Evolutionary conservation across 2,888 invertebrate genomes (phyloP), one percentile per base, ranked within the genome.

Genomic region (Tiliacea citrago): DNA sequence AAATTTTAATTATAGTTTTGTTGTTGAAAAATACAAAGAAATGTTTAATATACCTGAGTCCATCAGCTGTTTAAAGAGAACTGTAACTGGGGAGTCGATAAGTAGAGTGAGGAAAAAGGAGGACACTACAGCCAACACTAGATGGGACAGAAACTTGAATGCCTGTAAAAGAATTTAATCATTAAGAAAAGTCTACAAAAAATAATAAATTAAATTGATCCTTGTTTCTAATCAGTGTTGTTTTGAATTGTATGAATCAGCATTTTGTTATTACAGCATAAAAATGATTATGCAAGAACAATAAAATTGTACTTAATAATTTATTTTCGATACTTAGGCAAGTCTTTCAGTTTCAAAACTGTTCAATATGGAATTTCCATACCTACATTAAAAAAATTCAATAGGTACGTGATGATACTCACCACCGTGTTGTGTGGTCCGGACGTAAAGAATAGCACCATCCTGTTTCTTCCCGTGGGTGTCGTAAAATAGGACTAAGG

Each of bases 41-140:
- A 51, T 51, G 35, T 39, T 29, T 12, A 39, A 7, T 29, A 42
- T 60, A 68, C 68, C 61, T 60, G 21, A 45, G 10, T 61, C 60
- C 16, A 61, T 21, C 45, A 68, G 29, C 29, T 45, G 45, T 68
- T 68, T 68, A 16, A 68, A 60, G 29, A 68, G 68, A 29, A n/a
- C 16, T 45, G 61, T n/a, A n/a, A 61, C 45, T 45, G 68, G 68
- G 13, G 29, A 45, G 16, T 68, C 68, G 16, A 68, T 60, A 29
- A 49, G 78, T 45, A 68, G 29, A 45, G 62, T 62, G 42, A 68
- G 10, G 42, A 68, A 29, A 29, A 68, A 62, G 6, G 68, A 45
- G 2, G 24, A 29, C 16, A 68, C 10, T 42, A 45, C 42, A 29
- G 62, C 62, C 16, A 61, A 24, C 29, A 45, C 68, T 1, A 42